phyloP scores from a whole-genome alignment of 1,140 invertebrate species.

The Cryptotermes secundus region DNA sequence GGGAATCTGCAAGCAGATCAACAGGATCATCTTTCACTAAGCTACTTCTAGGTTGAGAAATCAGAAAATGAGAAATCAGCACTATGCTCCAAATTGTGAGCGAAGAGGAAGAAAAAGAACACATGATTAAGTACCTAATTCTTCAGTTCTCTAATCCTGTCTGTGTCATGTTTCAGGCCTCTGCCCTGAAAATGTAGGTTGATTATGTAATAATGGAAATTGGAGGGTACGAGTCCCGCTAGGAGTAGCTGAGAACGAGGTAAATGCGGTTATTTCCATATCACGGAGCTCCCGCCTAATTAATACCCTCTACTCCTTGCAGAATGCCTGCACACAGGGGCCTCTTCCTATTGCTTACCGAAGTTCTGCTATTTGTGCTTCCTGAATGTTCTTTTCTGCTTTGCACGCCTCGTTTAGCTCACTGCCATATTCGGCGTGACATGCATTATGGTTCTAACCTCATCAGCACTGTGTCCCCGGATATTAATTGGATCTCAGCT shows the following conservation, averaged over 20 bases:
- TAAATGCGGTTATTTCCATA: not conserved
- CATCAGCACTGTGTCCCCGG: not conserved
- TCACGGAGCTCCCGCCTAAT: not conserved
- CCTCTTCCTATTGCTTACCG: not conserved
- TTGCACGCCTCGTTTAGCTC: not conserved
- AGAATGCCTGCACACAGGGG: not conserved
- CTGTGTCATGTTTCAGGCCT: too few relatives aligned
- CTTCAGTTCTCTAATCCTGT: too few relatives aligned
- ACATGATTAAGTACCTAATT: too few relatives aligned
- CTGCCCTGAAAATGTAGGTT: too few relatives aligned
- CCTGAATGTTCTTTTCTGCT: not conserved
- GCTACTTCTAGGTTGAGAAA: too few relatives aligned
- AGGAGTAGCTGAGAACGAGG: not conserved
- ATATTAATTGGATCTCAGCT: constrained; percentile 13
- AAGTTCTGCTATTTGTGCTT: not conserved
- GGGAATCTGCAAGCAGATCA: too few relatives aligned
- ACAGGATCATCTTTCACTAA: too few relatives aligned
- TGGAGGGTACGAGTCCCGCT: too few relatives aligned
- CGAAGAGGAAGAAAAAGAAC: too few relatives aligned
- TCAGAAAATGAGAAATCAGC: too few relatives aligned
- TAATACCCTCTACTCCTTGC: not conserved
- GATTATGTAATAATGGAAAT: too few relatives aligned
- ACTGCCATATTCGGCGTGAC: not conserved
- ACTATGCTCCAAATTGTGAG: too few relatives aligned
- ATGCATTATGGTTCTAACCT: not conserved